A percentile compares a stretch with the other conserved stretches of the same genome.
Evolutionary conservation across 2,888 invertebrate species (phyloP).

Genomic region (Cryptocheilus praepositus): DNA sequence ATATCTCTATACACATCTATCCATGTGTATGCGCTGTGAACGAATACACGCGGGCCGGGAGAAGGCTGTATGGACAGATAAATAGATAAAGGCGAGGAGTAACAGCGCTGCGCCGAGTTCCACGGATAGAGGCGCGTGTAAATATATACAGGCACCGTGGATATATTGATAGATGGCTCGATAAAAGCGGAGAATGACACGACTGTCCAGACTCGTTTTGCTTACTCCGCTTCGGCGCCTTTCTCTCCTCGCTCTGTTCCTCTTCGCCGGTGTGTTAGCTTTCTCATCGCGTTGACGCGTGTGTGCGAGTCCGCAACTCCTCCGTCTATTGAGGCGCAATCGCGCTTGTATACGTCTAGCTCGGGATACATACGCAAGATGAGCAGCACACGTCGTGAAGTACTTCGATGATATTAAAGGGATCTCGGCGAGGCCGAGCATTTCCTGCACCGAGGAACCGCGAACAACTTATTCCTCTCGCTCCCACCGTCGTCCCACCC

Average conservation of each 20-base stretch:
- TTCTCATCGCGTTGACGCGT: not conserved
- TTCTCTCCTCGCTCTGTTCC: not conserved
- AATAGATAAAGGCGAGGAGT: too few species aligned
- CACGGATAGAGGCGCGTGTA: too few species aligned
- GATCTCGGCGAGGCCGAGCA: constrained; percentile 55
- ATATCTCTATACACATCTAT: too few species aligned
- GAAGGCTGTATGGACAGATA: too few species aligned
- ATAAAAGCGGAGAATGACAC: too few species aligned
- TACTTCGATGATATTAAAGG: constrained; percentile 63
- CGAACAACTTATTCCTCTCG: constrained; percentile 67
- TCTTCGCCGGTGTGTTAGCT: not conserved
- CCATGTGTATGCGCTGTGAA: too few species aligned
- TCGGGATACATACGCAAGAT: constrained; percentile 16
- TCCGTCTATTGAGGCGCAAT: not conserved
- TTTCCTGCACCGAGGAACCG: constrained; percentile 64
- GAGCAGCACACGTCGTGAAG: constrained; percentile 42
- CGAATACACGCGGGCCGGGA: too few species aligned
- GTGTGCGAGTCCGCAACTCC: not conserved
- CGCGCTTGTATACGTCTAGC: constrained; percentile 27
- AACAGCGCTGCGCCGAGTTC: too few species aligned
- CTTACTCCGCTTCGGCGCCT: too few species aligned
- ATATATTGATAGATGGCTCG: too few species aligned
- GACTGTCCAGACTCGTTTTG: too few species aligned
- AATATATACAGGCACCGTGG: too few species aligned
- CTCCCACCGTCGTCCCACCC: constrained; percentile 5